Percentiles rank a stretch among this genome's conserved stretches.
phyloP scores from a whole-genome alignment of 2,888 invertebrate species.

The Watsonalla cultraria region DNA sequence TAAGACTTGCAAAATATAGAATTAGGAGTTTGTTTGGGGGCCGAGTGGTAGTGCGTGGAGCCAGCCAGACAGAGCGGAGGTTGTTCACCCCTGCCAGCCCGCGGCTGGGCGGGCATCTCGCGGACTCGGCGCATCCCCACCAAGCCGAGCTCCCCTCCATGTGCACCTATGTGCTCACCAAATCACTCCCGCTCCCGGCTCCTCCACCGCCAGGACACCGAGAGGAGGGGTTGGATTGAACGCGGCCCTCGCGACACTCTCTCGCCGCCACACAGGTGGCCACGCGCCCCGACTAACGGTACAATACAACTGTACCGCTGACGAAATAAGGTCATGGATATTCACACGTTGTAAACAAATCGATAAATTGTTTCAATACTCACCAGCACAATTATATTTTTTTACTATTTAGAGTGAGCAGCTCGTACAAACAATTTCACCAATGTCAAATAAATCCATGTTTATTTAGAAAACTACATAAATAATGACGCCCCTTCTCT shows the following conservation, averaged over 20 bases:
- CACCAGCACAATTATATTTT: slow-evolving; percentile 33
- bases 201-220: slow-evolving; percentile 69
- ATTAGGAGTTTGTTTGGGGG: slow-evolving; percentile 34
- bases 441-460: slow-evolving; percentile 16
- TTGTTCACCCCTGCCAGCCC: slow-evolving; percentile 76
- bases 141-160: slow-evolving; percentile 77
- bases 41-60: slow-evolving; percentile 49
- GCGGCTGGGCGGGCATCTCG: slow-evolving; percentile 58
- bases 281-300: slow-evolving; percentile 73
- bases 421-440: slow-evolving; percentile 11
- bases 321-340: slow-evolving; percentile 74
- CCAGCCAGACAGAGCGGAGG: slow-evolving; percentile 56
- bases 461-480: slow-evolving; percentile 23
- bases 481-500: slow-evolving; percentile 44
- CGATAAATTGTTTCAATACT: slow-evolving; percentile 26
- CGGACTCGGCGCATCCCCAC: slow-evolving; percentile 73
- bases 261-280: slow-evolving; percentile 49
- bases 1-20: slow-evolving; percentile 29
- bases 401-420: slow-evolving; percentile 4
- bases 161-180: slow-evolving; percentile 48
- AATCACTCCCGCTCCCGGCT: slow-evolving; percentile 77
- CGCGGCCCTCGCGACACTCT: slow-evolving; percentile 62
- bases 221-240: slow-evolving; percentile 66
- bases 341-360: slow-evolving; percentile 52
- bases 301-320: slow-evolving; percentile 62